Base-by-base conservation (phyloP, 53 echinoderm and acorn worm genomes). In the Hippasteria phrygiana region DNA sequence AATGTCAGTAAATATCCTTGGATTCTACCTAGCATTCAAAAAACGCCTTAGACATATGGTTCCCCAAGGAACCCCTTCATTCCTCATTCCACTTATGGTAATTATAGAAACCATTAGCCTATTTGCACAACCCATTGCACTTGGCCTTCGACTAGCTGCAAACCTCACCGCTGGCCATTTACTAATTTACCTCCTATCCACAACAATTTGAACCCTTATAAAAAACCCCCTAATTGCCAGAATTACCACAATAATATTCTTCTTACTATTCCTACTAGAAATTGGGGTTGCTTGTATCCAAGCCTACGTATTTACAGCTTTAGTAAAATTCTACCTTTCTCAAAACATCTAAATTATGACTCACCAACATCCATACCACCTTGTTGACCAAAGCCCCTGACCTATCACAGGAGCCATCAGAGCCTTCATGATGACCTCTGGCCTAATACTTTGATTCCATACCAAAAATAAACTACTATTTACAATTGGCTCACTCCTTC, bases 321-420 rank as follows among this genome's bases (percentile, higher is more conserved):
- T 89, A 77, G 54, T 77, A 1, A 75, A 89, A 13, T 86, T 89
- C 16, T 93, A 89, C 56, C 72, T 93, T 2, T 42, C 77, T 16
- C 89, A 93, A 89, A 93, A 93, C 39, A 14, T 89, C 41, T 90
- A 93, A 86, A 67, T 55, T 87, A 87, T 90, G 87, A 79, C 80
- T 66, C 93, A 93, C 80, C 93, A 93, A 87, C 93, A 93, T 83
- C 90, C 90, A 9, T 93, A 71, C 65, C 91, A 93, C 77, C 65
- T 93, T 29, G 91, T 93, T 62, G 93, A 93, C 53, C 93, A 75
- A 90, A 93, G 93, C 13, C 93, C 90, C 0, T 90, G 91, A 69
- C 93, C 93, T 5, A 14, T 93, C 41, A 81, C 91, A 45, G 91
- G 88, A 11, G 93, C 93, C 4, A 72, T 93, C 0, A 80, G 90